These are phyloP conservation scores for Mantis religiosa DNA, from an alignment of 2,888 invertebrate species.

Conservation along the genomic window DNA sequence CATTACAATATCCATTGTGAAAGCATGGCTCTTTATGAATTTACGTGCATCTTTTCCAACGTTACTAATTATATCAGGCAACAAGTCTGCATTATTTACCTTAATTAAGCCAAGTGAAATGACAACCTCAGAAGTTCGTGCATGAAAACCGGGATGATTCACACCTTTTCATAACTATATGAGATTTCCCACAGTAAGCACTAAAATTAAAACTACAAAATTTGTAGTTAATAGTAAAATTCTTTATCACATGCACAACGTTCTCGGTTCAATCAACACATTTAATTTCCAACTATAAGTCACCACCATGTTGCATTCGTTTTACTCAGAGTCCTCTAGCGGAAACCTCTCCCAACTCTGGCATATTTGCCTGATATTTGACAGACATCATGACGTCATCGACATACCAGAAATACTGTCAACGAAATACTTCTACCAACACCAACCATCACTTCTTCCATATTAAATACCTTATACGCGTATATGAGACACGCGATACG, in stretches of 20 bases:
- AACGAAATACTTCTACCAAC: not conserved
- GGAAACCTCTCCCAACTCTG: constrained; percentile 12
- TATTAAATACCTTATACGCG: not conserved
- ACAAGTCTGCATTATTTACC: not conserved
- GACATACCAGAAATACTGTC: not conserved
- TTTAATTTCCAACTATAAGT: not conserved
- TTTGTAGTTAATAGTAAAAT: not conserved
- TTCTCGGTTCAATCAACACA: not conserved
- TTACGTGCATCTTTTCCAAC: not conserved
- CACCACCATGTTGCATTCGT: constrained; percentile 26
- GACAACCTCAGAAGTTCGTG: not conserved
- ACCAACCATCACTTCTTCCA: not conserved
- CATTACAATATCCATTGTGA: not conserved
- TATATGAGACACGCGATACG: no score
- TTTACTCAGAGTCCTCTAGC: not conserved
- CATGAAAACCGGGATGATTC: not conserved
- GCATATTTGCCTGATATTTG: not conserved
- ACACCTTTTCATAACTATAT: not conserved
- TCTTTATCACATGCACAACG: not conserved
- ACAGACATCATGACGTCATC: not conserved
- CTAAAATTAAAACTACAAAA: not conserved
- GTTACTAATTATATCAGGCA: not conserved
- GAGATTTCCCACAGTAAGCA: not conserved
- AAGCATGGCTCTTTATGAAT: not conserved
- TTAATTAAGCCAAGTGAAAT: not conserved